Evolutionary conservation across 2,888 invertebrate species (phyloP).

Genomic region (Phalangium opilio): DNA sequence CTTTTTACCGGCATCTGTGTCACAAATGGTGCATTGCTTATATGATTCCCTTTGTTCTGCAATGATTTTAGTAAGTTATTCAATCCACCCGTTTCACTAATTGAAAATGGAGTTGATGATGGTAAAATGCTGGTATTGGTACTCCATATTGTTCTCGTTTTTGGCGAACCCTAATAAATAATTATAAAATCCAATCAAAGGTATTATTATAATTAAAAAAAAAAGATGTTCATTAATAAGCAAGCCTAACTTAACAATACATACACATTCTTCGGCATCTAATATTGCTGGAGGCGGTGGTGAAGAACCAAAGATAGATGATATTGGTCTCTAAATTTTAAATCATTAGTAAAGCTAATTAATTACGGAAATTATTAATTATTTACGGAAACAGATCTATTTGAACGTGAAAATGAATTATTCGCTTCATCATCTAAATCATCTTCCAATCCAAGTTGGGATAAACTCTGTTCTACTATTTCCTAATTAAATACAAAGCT

Average conservation of each 20-base stretch:
- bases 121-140: constrained; percentile 7
- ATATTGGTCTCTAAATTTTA: constrained; percentile 6
- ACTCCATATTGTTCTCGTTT: constrained; percentile 17
- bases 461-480: constrained; percentile 27
- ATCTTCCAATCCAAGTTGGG: constrained; percentile 28
- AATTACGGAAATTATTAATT: no score
- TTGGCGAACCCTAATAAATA: constrained; percentile 21
- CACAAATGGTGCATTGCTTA: neutral
- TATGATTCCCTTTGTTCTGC: no score
- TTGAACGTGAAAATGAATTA: constrained; percentile 14
- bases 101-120: no score
- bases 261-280: constrained; percentile 21
- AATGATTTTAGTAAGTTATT: constrained; percentile 10
- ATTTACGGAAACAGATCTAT: no score
- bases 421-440: constrained; percentile 23
- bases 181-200: neutral
- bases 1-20: neutral
- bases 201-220: neutral
- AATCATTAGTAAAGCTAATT: neutral
- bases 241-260: constrained; percentile 5
- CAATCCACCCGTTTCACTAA: constrained; percentile 6
- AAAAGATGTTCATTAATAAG: neutral
- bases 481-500: constrained; percentile 12
- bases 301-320: constrained; percentile 11
- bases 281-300: constrained; percentile 23